Evolutionary conservation across 1,140 invertebrate species (phyloP).

Genomic region (Pogonomyrmex barbatus): DNA sequence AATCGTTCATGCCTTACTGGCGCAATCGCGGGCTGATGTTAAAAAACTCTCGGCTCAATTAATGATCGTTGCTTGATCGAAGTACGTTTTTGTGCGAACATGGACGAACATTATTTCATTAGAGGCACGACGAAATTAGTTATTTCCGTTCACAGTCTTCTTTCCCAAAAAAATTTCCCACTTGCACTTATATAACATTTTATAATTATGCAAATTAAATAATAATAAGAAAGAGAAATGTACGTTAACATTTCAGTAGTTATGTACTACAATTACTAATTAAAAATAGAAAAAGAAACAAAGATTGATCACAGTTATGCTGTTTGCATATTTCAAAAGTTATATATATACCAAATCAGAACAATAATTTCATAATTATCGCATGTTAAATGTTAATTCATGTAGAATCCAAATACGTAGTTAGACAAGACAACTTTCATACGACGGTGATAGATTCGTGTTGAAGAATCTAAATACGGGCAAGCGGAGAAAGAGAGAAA

Average conservation of each 20-base stretch:
- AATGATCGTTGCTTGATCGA: conserved; percentile 23
- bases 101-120: conserved; percentile 14
- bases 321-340: background rate
- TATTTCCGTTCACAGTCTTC: background rate
- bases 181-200: background rate
- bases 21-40: conserved; percentile 47
- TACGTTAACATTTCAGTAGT: background rate
- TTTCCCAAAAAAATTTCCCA: background rate
- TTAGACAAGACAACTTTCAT: conserved; percentile 58
- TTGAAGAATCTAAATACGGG: conserved; percentile 62
- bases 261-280: background rate
- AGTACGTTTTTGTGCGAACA: conserved; percentile 31
- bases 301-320: background rate
- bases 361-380: background rate
- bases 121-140: conserved; percentile 21
- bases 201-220: background rate
- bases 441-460: conserved; percentile 45
- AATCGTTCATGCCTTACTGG: conserved; percentile 52
- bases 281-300: background rate
- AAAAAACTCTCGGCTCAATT: conserved; percentile 37
- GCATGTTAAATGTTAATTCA: background rate
- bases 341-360: background rate
- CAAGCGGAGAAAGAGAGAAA: conserved; percentile 2
- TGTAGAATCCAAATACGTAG: conserved; percentile 49
- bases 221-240: background rate